Evolutionary conservation across 35 echinoderm and acorn worm genomes (phyloP), one percentile per base, ranked within the genome.

Genomic region (Eucidaris tribuloides): DNA sequence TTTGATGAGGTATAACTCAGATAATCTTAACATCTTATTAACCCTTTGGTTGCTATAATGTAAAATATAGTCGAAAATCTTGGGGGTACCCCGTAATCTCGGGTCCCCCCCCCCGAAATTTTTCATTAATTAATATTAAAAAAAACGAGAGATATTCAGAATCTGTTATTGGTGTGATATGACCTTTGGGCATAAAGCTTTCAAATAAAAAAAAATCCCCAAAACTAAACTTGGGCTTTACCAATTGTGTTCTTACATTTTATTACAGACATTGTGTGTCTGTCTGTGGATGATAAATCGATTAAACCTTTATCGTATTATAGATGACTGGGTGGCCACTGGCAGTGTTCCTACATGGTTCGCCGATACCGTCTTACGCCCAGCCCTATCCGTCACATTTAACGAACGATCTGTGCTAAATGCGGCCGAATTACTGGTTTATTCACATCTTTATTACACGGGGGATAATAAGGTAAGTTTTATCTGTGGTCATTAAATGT

Each of bases 261-360:
- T n/a, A n/a, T n/a, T n/a, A n/a, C n/a, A n/a, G n/a, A n/a, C n/a
- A n/a, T n/a, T n/a, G 19, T 58, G 25, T 20, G 25, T 24, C 2
- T 20, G 54, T 3, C 25, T 5, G 25, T 24, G 54, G 54, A 24
- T 20, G 54, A 6, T 58, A 18, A 71, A 20, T 1, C 15, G 22
- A 71, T 1, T 18, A 35, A 27, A 27, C 33, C 1, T 22, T 14
- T 14, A 48, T n/a, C n/a, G n/a, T 35, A 7, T 30, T 78, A 9
- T 20, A 92, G 91, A 42, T 52, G 80, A 93, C 42, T 93, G 85
- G 80, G 85, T 48, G 5, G 60, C 88, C 5, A 18, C 24, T 27
- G 65, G 65, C 29, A 22, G 68, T 7, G 33, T 88, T 27, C 85
- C 87, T 45, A 33, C 50, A 13, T 74, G 68, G 68, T 74, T 74